phyloP scores from a whole-genome alignment of 2,113 vertebrate genomes.

The Aptenodytes patagonicus region DNA sequence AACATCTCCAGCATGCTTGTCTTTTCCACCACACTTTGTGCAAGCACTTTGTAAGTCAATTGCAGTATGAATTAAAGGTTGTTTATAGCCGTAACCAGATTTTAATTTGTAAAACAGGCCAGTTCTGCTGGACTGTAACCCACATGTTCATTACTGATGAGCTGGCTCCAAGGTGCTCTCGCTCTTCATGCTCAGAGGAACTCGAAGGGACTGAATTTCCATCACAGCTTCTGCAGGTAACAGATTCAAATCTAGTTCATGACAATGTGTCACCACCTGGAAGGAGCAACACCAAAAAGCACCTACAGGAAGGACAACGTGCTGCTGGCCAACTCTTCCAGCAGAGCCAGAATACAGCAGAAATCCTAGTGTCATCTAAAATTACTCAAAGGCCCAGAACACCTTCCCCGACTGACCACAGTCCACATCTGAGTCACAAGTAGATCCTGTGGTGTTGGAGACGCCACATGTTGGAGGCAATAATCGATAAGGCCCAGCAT shows the following conservation, averaged over 20 bases:
- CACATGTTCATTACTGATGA: accelerated
- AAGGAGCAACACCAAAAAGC: background rate
- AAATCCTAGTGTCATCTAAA: background rate
- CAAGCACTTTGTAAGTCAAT: background rate
- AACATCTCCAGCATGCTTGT: background rate
- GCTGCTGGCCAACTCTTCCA: background rate
- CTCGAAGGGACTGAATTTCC: background rate
- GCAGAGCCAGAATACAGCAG: background rate
- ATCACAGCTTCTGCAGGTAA: background rate
- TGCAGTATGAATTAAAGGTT: background rate
- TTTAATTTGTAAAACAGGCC: background rate
- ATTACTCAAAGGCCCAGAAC: background rate
- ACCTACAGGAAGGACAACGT: background rate
- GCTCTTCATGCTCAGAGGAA: background rate
- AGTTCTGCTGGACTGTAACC: background rate
- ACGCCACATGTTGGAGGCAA: background rate
- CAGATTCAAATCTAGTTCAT: background rate
- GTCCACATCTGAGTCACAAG: background rate
- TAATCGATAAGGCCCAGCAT: background rate
- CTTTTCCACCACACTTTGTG: background rate
- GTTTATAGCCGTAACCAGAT: background rate
- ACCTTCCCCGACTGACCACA: accelerated
- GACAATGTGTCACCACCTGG: background rate
- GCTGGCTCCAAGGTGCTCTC: background rate
- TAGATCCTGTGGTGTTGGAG: background rate